Percentiles rank a stretch among this genome's conserved stretches.
These are phyloP conservation scores for Cheilosia pagana DNA, from an alignment of 2,888 invertebrate species.

Conservation along the genomic window DNA sequence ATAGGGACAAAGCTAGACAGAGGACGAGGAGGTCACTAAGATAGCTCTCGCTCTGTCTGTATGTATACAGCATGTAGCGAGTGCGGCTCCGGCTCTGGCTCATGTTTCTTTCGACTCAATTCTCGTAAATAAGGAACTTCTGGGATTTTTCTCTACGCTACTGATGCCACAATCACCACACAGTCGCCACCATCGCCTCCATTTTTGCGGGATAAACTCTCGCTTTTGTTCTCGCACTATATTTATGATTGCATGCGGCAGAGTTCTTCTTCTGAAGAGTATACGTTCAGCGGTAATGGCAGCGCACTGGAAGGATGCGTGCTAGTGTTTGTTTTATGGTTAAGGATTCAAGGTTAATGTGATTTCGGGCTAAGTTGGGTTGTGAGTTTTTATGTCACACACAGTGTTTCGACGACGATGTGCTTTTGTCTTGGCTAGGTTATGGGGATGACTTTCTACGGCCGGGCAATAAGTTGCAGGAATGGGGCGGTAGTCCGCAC, in stretches of 20 bases:
- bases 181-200: constrained; percentile 8
- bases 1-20: constrained; percentile 42
- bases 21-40: constrained; percentile 27
- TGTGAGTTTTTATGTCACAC: constrained; percentile 50
- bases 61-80: background rate
- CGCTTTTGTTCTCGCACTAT: constrained; percentile 63
- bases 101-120: constrained; percentile 60
- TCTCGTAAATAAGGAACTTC: constrained; percentile 70
- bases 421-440: constrained; percentile 51
- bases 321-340: constrained; percentile 68
- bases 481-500: constrained; percentile 19
- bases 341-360: constrained; percentile 71
- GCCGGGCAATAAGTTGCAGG: constrained; percentile 64
- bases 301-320: constrained; percentile 19
- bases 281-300: constrained; percentile 17
- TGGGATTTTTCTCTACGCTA: constrained; percentile 29
- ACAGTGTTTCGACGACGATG: constrained; percentile 21
- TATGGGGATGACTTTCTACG: constrained; percentile 41
- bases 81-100: constrained; percentile 5
- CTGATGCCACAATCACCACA: constrained; percentile 10
- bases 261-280: constrained; percentile 6
- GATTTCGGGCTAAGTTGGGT: constrained; percentile 64
- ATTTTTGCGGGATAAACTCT: constrained; percentile 42
- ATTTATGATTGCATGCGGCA: constrained; percentile 58
- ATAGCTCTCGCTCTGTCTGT: constrained; percentile 8